These are phyloP conservation scores for Orthonyx spaldingii DNA, from an alignment of 2,113 vertebrate species.

Conservation along the genomic window DNA sequence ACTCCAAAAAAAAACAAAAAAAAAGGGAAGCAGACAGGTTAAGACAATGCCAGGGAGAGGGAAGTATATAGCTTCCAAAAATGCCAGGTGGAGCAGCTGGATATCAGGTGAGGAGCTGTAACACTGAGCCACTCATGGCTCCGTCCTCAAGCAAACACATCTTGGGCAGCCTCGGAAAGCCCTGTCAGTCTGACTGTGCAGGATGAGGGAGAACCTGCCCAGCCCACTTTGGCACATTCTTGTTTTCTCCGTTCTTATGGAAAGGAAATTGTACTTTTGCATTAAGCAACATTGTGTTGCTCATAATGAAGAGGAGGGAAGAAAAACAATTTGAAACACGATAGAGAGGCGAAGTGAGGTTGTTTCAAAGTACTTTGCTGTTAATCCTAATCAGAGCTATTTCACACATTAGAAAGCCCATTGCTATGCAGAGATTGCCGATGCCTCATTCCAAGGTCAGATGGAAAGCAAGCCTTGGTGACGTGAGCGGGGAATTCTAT, in stretches of 20 bases:
- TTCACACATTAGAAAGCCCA: constrained; percentile 37
- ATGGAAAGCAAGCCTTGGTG: constrained; percentile 6
- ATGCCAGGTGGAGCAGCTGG: constrained; percentile 30
- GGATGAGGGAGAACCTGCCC: neutral
- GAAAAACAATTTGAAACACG: neutral
- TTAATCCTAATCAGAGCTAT: neutral
- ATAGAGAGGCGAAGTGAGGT: neutral
- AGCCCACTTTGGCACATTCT: neutral
- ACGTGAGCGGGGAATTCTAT: constrained; percentile 25
- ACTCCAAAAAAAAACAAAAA: neutral
- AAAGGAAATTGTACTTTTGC: neutral
- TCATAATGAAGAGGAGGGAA: constrained; percentile 20
- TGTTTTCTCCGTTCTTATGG: neutral
- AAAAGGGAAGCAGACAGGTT: neutral
- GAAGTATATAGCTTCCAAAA: neutral
- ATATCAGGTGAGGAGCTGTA: neutral
- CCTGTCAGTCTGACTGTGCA: neutral
- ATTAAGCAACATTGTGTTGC: constrained; percentile 9
- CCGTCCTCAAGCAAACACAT: neutral
- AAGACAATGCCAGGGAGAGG: neutral
- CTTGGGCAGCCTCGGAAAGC: neutral
- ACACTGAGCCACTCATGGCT: neutral
- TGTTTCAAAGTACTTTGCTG: neutral
- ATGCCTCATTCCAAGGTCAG: constrained; percentile 49
- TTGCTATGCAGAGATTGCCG: constrained; percentile 20